A percentile compares a stretch with the other conserved stretches of the same genome.
phyloP scores from a whole-genome alignment of 2,888 invertebrate species.

The Xylocampa areola region DNA sequence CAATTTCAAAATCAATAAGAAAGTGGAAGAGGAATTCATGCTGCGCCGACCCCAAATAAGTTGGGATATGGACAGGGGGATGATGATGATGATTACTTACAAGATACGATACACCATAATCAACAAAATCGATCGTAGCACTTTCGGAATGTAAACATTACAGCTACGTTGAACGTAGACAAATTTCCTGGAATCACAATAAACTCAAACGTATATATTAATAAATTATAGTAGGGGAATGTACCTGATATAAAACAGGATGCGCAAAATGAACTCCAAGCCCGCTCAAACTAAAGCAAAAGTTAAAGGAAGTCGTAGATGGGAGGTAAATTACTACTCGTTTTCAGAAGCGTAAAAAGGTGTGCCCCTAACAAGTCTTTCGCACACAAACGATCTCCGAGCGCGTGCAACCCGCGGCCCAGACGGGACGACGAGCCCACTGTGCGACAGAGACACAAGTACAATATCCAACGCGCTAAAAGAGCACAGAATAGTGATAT shows the following conservation, averaged over 20 bases:
- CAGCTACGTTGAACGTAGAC: neutral
- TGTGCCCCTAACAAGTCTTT: slow-evolving; percentile 42
- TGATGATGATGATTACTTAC: too few relatives aligned
- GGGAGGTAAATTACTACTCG: slow-evolving; percentile 44
- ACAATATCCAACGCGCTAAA: slow-evolving; percentile 59
- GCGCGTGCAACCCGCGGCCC: slow-evolving; percentile 77
- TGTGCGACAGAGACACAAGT: slow-evolving; percentile 64
- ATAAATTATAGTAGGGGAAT: neutral
- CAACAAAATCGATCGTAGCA: neutral
- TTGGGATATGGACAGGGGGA: too few relatives aligned
- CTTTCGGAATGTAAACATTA: slow-evolving; percentile 15
- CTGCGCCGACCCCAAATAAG: too few relatives aligned
- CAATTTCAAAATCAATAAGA: too few relatives aligned
- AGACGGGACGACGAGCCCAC: slow-evolving; percentile 82
- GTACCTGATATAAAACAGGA: neutral
- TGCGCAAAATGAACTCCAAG: slow-evolving; percentile 8
- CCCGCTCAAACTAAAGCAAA: neutral
- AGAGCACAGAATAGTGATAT: slow-evolving; percentile 78
- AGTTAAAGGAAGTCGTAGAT: slow-evolving; percentile 27
- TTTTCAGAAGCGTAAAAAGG: slow-evolving; percentile 48
- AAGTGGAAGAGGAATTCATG: too few relatives aligned
- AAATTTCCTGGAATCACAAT: slow-evolving; percentile 7
- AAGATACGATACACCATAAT: neutral
- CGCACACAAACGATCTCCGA: slow-evolving; percentile 51
- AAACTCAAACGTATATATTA: neutral